phyloP scores from a whole-genome alignment of 2,888 invertebrate genomes.

The Rotaria magnacalcarata region DNA sequence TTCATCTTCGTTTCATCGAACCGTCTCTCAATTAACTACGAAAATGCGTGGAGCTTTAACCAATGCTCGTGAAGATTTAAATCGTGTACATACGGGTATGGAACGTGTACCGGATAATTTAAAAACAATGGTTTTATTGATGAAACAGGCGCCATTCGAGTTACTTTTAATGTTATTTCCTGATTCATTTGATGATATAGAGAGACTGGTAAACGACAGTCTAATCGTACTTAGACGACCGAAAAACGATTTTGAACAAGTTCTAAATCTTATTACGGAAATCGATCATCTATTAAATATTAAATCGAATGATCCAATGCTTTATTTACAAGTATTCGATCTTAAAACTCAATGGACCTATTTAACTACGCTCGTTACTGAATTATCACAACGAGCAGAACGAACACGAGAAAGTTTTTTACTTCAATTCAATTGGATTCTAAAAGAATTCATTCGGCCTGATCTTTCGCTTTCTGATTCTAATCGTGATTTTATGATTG shows the following conservation, averaged over 20 bases:
- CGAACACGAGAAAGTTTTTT: not conserved
- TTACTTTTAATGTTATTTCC: not conserved
- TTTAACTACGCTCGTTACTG: not conserved
- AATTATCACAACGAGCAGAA: not conserved
- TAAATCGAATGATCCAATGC: not conserved
- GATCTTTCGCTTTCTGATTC: not conserved
- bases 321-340: not conserved
- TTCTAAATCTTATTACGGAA: not conserved
- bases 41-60: not conserved
- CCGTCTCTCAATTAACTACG: not conserved
- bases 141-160: not conserved
- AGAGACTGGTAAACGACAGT: not conserved
- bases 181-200: not conserved
- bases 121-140: not conserved
- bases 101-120: not conserved
- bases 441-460: not conserved
- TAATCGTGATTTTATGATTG: not conserved
- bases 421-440: not conserved
- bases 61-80: not conserved
- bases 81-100: not conserved
- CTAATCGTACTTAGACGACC: not conserved
- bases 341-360: not conserved
- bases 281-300: not conserved
- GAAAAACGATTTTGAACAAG: not conserved
- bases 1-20: not conserved